Base-by-base conservation (phyloP, 2,888 invertebrate genomes). In the Calameuta idolon region DNA sequence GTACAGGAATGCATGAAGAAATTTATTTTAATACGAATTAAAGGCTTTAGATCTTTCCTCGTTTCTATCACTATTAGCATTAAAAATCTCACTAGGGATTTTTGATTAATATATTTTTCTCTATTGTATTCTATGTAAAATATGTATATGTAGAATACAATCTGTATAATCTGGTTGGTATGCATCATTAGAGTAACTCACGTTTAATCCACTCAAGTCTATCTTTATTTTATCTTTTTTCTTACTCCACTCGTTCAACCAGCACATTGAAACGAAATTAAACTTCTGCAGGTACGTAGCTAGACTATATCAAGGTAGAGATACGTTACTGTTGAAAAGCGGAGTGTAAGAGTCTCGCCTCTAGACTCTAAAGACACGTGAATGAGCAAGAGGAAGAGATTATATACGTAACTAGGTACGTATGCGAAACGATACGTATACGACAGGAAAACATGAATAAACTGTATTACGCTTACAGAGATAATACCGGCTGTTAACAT, bases 381-480 rank as follows among this genome's bases (percentile, higher is more conserved):
- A 75, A 75, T 76, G 77, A 75, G 76, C 71, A 76, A n/a, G 75
- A 40, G 75, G 75, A 69, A 71, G n/a, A 75, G 74, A 37, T 34
- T 55, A 76, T 73, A 73, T 73, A 55, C 73, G 34, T 73, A 55
- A 55, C 30, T 30, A 15, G 30, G 31, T 31, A 37, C 12, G 33
- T 35, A 40, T 9, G 31, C 75, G 12, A 73, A 23, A 34, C 31
- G 68, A 75, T 35, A 74, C 73, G 73, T 71, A 33, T 30, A 71
- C 71, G 77, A 75, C 81, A 79, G 81, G 76, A 76, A 78, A 80
- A 77, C 76, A 79, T 82, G 85, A 85, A 85, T 83, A 85, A 83
- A 77, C 81, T 31, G 80, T 76, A 81, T 83, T 81, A 82, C 79
- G 79, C 81, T 80, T 82, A 79, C 69, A 75, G 78, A 81, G 81